These are phyloP conservation scores for Solenodon paradoxus DNA, from an alignment of 2,113 vertebrate genomes.

Conservation along the genomic window DNA sequence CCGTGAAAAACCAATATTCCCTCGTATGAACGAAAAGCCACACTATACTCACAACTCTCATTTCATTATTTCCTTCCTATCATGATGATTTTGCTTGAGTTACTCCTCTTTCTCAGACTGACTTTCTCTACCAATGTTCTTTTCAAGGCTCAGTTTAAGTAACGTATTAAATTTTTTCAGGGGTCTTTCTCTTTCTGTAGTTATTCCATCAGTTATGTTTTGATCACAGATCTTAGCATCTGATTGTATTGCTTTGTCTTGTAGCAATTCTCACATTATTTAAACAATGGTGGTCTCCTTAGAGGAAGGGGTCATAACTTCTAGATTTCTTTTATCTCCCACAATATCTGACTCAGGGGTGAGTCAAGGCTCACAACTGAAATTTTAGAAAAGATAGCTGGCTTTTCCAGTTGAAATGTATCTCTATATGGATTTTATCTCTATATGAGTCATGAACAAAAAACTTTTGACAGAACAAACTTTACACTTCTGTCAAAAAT, in stretches of 20 bases:
- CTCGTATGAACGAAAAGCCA: background rate
- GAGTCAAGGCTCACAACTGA: background rate
- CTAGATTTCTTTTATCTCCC: background rate
- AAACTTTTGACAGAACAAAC: background rate
- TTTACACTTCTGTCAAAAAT: conserved; percentile 4
- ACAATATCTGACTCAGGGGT: background rate
- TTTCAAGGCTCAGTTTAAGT: background rate
- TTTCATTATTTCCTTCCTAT: background rate
- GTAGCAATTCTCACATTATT: background rate
- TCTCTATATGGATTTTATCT: background rate
- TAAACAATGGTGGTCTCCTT: background rate
- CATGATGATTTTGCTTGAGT: background rate
- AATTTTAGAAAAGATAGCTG: conserved; percentile 11
- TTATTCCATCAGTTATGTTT: background rate
- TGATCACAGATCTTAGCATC: background rate
- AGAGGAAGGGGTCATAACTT: background rate
- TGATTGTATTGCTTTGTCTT: background rate
- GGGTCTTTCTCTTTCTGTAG: background rate
- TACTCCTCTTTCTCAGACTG: background rate
- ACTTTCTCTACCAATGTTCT: background rate
- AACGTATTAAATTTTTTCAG: background rate
- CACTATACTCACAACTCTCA: background rate
- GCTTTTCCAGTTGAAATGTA: conserved; percentile 4
- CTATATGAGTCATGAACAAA: background rate
- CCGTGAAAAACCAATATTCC: rapidly evolving